Evolutionary conservation across 2,797 vertebrate species (phyloP).

Genomic region (Coilia nasus): DNA sequence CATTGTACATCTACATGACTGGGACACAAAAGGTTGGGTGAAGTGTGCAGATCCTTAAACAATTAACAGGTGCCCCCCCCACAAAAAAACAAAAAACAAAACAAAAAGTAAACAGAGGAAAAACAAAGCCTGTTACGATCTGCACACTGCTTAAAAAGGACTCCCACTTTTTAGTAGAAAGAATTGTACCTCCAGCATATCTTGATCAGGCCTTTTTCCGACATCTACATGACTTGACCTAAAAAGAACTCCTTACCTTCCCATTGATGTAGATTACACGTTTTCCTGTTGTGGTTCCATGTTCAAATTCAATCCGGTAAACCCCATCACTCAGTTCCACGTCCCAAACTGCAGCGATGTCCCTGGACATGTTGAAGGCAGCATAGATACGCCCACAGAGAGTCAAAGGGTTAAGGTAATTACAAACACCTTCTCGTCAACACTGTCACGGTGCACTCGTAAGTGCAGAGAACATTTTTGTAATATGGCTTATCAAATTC

Average conservation of each 20-base stretch:
- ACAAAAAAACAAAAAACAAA: no score
- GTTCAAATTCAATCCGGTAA: constrained; percentile 90
- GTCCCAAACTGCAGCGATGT: constrained; percentile 89
- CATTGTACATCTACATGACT: no score
- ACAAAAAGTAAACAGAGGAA: no score
- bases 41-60: no score
- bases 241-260: constrained; percentile 72
- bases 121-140: no score
- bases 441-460: constrained; percentile 23
- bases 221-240: neutral
- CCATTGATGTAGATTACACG: constrained; percentile 87
- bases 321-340: constrained; percentile 89
- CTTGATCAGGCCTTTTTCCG: no score
- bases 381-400: neutral
- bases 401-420: neutral
- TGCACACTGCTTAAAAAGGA: no score
- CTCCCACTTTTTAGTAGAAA: no score
- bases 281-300: constrained; percentile 92
- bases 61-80: no score
- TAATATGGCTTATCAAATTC: constrained; percentile 41
- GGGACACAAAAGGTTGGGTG: no score
- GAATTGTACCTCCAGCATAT: no score
- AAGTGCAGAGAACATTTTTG: constrained; percentile 29
- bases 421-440: neutral
- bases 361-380: constrained; percentile 70